These are phyloP conservation scores for Chrysolina americana DNA, from an alignment of 2,888 invertebrate genomes.

Conservation along the genomic window DNA sequence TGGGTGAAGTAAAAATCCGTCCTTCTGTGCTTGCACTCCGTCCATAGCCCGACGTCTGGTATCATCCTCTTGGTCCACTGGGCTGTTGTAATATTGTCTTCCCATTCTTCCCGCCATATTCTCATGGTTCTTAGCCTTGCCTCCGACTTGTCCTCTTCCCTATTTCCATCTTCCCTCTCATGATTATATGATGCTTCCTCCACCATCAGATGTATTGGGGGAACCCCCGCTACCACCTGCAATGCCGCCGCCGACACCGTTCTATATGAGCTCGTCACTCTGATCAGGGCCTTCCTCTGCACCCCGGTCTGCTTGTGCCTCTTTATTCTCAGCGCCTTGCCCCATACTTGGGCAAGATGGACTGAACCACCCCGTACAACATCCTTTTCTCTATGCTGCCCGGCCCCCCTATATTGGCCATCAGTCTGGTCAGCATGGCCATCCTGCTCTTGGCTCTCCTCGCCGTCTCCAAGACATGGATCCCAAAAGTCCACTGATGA, in stretches of 20 bases:
- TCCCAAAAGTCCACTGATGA: background rate
- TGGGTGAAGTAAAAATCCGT: background rate
- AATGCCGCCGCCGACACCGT: conserved; percentile 36
- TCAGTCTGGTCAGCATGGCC: background rate
- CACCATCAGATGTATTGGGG: conserved; percentile 34
- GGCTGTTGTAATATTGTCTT: background rate
- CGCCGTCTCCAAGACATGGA: background rate
- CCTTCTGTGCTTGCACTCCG: background rate
- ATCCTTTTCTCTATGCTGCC: background rate
- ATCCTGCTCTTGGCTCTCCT: conserved; percentile 15
- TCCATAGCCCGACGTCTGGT: background rate
- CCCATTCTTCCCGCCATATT: background rate
- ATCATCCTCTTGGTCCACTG: background rate
- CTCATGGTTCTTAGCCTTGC: background rate
- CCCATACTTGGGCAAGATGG: conserved; percentile 29
- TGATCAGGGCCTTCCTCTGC: background rate
- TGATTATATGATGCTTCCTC: conserved; percentile 10
- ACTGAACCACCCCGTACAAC: conserved; percentile 17
- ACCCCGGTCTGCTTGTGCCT: background rate
- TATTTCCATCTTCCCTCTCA: background rate
- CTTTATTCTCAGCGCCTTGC: background rate
- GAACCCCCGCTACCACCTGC: conserved; percentile 31
- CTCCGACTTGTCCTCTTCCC: background rate
- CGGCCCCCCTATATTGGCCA: conserved; percentile 30
- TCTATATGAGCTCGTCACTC: conserved; percentile 17